phyloP scores from a whole-genome alignment of 1,140 invertebrate genomes.

The Sycophaga agraensis region DNA sequence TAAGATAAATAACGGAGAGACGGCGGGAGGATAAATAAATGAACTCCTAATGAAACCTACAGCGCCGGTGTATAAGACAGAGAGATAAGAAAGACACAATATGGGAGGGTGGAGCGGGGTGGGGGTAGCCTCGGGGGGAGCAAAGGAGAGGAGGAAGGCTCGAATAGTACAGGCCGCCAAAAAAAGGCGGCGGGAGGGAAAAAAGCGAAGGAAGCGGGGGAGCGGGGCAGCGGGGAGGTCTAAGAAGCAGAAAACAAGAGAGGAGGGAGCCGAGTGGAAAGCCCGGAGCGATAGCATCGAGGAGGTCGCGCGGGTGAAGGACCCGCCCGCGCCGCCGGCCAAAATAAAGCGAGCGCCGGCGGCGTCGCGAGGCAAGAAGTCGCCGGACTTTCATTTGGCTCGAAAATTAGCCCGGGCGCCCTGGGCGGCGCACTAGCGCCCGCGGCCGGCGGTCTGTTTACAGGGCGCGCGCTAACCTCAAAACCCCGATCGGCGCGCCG shows the following conservation, averaged over 20 bases:
- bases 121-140: not conserved
- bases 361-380: not conserved
- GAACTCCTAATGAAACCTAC: too few species aligned
- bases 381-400: constrained; percentile 16
- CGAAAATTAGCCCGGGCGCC: constrained; percentile 21
- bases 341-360: constrained; percentile 5
- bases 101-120: not conserved
- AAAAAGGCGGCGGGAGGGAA: not conserved
- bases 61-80: too few species aligned
- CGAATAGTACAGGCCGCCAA: not conserved
- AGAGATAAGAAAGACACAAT: too few species aligned
- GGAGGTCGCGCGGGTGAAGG: not conserved
- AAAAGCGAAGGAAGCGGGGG: not conserved
- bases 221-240: not conserved
- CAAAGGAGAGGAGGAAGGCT: too few species aligned
- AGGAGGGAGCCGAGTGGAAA: not conserved
- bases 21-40: too few species aligned
- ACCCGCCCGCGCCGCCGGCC: not conserved
- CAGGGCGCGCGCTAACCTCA: too few species aligned
- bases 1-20: too few species aligned
- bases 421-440: too few species aligned
- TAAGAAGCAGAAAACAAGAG: not conserved
- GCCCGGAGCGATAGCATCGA: not conserved
- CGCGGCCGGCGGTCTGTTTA: too few species aligned
- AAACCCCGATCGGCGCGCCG: too few species aligned